Evolutionary conservation across 2,888 invertebrate genomes (phyloP).

Genomic region (Cyclophora punctaria): DNA sequence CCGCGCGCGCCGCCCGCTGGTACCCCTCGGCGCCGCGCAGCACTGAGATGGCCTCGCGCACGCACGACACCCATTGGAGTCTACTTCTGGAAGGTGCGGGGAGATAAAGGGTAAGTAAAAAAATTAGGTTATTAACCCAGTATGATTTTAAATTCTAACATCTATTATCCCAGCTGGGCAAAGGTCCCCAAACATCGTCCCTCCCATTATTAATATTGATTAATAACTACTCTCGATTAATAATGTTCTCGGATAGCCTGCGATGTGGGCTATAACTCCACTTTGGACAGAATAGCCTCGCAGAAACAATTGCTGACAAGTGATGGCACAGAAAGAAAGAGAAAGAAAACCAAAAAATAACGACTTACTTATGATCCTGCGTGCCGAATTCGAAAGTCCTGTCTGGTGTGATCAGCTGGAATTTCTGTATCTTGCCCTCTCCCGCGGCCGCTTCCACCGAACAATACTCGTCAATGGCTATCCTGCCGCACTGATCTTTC

Average conservation of each 20-base stretch:
- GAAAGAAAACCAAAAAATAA: neutral
- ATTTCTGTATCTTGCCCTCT: constrained; percentile 74
- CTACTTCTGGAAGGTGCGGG: constrained; percentile 66
- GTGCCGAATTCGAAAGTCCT: constrained; percentile 83
- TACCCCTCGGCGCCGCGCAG: constrained; percentile 81
- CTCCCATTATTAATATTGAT: too few relatives aligned
- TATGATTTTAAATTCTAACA: too few relatives aligned
- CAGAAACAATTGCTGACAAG: too few relatives aligned
- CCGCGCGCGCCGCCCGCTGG: constrained; percentile 76
- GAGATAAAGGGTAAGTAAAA: too few relatives aligned
- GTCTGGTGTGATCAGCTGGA: constrained; percentile 80
- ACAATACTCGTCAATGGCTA: constrained; percentile 78
- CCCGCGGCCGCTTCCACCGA: constrained; percentile 78
- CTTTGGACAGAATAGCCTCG: too few relatives aligned
- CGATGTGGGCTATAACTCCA: too few relatives aligned
- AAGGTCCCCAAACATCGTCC: too few relatives aligned
- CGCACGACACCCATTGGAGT: constrained; percentile 84
- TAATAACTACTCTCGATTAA: too few relatives aligned
- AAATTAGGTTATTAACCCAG: too few relatives aligned
- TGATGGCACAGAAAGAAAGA: too few relatives aligned
- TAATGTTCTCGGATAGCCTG: too few relatives aligned
- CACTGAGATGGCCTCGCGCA: constrained; percentile 82
- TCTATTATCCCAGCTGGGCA: too few relatives aligned
- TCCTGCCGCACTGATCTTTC: constrained; percentile 80
- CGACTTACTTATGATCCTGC: constrained; percentile 79